Evolutionary conservation across 1,140 invertebrate species (phyloP), one percentile per base, ranked within the genome.

Genomic region (Drosophila paulistorum): DNA sequence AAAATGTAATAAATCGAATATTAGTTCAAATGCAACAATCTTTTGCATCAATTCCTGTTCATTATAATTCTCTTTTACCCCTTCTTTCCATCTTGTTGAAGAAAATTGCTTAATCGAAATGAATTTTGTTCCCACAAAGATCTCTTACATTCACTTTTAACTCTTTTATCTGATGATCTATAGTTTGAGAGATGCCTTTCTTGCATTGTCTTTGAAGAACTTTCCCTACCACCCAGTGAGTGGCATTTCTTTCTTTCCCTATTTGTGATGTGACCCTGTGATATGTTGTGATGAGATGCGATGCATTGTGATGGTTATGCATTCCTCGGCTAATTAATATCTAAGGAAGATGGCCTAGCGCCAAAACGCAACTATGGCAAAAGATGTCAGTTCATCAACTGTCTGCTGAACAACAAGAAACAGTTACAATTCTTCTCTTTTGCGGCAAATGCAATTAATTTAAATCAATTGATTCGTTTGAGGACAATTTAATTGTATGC

Each of bases 381-480:
- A 55, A 61, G 66, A 65, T 62, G 72, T 17, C 70, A 71, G 74
- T 77, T 77, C 74, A 77, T 77, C 75, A 77, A 62, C 68, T 39
- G 37, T 39, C 57, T 51, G 13, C 3, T 17, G 37, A 30, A 26
- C 26, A 45, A 13, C 13, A 45, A 13, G 9, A 10, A 9, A 14
- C 10, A 70, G 74, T 70, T 77, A 59, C 75, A 77, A 58, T 60
- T 63, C 60, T 35, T 14, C 39, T 82, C 80, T 79, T 89, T 83
- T 89, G 84, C 84, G 84, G 84, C 81, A 90, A 90, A 90, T 90
- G 83, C 89, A 90, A 90, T 90, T 90, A 90, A 90, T 90, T 90
- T 90, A 90, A 90, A 90, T 90, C 87, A 90, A 90, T 90, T 90
- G 87, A 87, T 91, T 91, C 83, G 89, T 91, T 91, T 91, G 89